phyloP scores from a whole-genome alignment of 2,797 vertebrate species.

The Naso thynnoides region DNA sequence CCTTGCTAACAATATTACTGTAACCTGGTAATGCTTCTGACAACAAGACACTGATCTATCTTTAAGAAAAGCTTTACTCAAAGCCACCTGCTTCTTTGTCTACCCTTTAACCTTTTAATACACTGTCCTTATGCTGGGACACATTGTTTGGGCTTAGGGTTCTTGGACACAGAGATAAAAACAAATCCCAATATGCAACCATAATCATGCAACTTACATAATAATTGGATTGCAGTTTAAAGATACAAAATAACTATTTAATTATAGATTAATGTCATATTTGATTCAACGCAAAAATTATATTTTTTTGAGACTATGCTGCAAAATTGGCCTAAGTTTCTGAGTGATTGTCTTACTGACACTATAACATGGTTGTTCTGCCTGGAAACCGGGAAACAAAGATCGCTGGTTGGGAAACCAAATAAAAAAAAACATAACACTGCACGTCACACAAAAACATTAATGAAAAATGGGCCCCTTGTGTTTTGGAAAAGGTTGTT shows the following conservation, averaged over 20 bases:
- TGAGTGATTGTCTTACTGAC: too few species aligned
- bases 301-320: too few species aligned
- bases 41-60: conserved; percentile 29
- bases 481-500: too few species aligned
- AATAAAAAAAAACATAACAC: too few species aligned
- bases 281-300: neutral
- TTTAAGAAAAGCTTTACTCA: conserved; percentile 52
- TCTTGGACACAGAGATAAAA: neutral
- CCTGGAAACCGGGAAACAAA: too few species aligned
- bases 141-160: conserved; percentile 14
- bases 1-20: conserved; percentile 45
- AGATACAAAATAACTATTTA: neutral
- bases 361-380: too few species aligned
- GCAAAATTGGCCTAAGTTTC: too few species aligned
- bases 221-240: neutral
- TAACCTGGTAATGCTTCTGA: conserved; percentile 44
- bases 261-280: neutral
- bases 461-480: too few species aligned
- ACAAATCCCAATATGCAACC: neutral
- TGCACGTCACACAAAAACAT: too few species aligned
- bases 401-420: too few species aligned
- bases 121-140: conserved; percentile 48
- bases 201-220: neutral
- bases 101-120: conserved; percentile 66
- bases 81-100: conserved; percentile 53